Base-by-base conservation (phyloP, 2,888 invertebrate genomes). In the Volucella inanis region DNA sequence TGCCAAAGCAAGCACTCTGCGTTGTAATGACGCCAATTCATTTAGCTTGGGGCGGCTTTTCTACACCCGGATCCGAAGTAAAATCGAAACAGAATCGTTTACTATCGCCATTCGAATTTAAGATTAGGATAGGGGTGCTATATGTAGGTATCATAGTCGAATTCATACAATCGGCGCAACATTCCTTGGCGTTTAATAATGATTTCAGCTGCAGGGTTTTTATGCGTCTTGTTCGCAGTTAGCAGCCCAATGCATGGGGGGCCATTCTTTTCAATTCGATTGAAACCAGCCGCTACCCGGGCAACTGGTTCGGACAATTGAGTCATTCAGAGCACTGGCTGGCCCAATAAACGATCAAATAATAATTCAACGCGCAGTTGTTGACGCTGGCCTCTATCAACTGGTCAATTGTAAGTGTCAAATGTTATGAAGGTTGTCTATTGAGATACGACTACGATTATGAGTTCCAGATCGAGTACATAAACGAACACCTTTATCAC, bases 1-100 rank as follows among this genome's bases (percentile, higher is more conserved):
- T 67, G 52, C 75, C 79, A 43, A 71, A 79, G 54, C 59, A 61
- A 72, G 67, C 49, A 65, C 57, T 45, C 65, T 64, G 76, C 79
- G 76, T 71, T 85, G 80, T 76, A 85, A 81, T 81, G 80, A 85
- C 80, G 80, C 84, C 75, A 75, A 76, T 84, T 75, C 71, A 67
- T 76, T 76, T 75, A 2, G 84, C 79, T 71, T 64, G 67, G 79
- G 72, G 84, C 84, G 38, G 70, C 65, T 67, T 75, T 65, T 62
- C 70, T 64, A 72, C 80, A 80, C 80, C 71, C 80, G 75, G 76
- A 80, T 64, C 31, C 47, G 76, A 15, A 45, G 45, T 54, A 31
- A 0, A 31, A 31, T 6, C 31, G 31, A 31, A 31, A 6, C 31
- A 31, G 31, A 31, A 31, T 31, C 31, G 31, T 31, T 31, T 31